Evolutionary conservation across 2,113 vertebrate genomes (phyloP), one percentile per base, ranked within the genome.

Genomic region (Myxocyprinus asiaticus): DNA sequence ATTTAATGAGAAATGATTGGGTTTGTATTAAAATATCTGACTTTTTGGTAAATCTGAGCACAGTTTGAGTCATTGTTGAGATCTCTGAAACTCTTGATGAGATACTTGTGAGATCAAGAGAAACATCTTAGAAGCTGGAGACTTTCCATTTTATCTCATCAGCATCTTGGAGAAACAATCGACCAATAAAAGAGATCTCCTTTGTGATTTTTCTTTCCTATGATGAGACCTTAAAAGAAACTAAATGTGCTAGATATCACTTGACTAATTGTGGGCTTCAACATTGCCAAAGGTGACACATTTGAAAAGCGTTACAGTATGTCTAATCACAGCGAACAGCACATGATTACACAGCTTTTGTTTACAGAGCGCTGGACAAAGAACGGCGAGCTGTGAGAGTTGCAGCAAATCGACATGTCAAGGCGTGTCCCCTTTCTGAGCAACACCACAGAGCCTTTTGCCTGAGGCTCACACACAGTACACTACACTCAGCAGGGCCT

Each of bases 321-420:
- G 22, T 33, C 22, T 33, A 33, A 33, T 33, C 22, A 33, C 22
- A 33, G 22, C 22, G 22, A 33, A 33, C 73, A 8, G 77, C 12
- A 72, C 62, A 76, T 70, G 77, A 82, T 33, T 67, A 1, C 77
- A 53, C 22, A 48, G 55, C 47, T 51, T 72, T 67, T 87, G 82
- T 87, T 84, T 85, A 81, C 67, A 81, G 67, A 70, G 80, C 17
- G n/a, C 68, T 17, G 86, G 82, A 83, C 84, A 84, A 85, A 85
- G 77, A 77, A 9, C 45, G 44, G 65, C 8, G 62, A 67, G 61
- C 8, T 12, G 10, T 9, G 58, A 64, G 64, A 64, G 61, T 3
- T 3, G 68, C 48, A 66, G 69, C 15, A 61, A 67, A 45, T 64
- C 11, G 11, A 83, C 85, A 83, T 86, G 87, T 85, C 81, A 83